phyloP scores from a whole-genome alignment of 2,888 invertebrate genomes.

The Aspidapion aeneum region DNA sequence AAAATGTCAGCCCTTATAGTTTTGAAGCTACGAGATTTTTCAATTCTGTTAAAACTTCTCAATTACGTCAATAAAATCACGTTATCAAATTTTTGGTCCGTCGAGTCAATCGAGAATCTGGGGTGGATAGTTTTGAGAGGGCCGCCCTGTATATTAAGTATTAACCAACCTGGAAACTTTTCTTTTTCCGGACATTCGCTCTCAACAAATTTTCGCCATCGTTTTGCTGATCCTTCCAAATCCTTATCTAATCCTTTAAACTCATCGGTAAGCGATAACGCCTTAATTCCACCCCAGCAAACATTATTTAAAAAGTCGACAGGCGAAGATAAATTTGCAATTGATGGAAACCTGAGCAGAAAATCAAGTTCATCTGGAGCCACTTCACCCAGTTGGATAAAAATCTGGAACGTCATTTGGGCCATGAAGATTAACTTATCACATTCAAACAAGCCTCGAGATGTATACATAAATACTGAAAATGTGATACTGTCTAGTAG shows the following conservation, averaged over 20 bases:
- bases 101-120: no score
- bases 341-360: conserved; percentile 78
- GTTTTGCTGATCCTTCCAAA: conserved; percentile 84
- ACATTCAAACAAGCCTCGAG: conserved; percentile 84
- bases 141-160: no score
- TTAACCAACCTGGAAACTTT: conserved; percentile 68
- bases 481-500: conserved; percentile 86
- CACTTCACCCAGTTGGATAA: conserved; percentile 63
- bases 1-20: no score
- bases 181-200: conserved; percentile 91
- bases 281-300: conserved; percentile 89
- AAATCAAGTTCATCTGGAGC: conserved; percentile 79
- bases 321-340: conserved; percentile 69
- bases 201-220: conserved; percentile 92
- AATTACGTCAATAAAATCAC: no score
- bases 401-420: conserved; percentile 70
- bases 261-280: conserved; percentile 70
- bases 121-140: no score
- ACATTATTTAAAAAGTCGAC: conserved; percentile 78
- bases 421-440: conserved; percentile 90
- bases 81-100: no score
- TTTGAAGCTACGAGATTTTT: no score
- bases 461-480: conserved; percentile 83
- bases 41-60: no score
- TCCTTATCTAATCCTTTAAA: conserved; percentile 86